Percentiles rank a stretch among this genome's conserved stretches.
Conservation (phyloP, 23 tunicate genomes). For the Trididemnum nubilum region DNA sequence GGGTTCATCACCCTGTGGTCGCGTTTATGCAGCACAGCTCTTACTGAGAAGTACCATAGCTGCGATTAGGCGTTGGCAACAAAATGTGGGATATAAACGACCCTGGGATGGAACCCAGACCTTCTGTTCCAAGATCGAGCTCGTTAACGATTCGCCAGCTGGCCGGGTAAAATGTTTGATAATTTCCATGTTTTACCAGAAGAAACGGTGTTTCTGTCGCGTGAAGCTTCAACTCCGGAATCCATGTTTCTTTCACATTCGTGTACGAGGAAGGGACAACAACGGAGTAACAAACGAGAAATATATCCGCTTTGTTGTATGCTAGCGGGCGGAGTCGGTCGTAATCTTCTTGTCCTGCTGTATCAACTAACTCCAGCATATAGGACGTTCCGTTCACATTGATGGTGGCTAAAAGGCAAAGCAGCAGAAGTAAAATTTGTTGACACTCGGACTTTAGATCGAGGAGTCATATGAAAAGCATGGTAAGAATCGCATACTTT, state of each 20-base stretch:
- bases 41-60: no score
- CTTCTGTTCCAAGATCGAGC: background rate
- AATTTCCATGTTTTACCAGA: constrained; percentile 70
- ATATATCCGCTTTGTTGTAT: constrained; percentile 94
- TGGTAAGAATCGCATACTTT: no score
- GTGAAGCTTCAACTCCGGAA: constrained; percentile 75
- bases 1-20: no score
- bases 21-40: no score
- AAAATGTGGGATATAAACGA: no score
- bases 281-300: constrained; percentile 90
- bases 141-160: background rate
- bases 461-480: no score
- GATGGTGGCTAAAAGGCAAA: constrained; percentile 67
- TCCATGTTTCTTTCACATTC: constrained; percentile 94
- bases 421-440: no score
- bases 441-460: no score
- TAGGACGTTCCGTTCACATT: constrained; percentile 83
- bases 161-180: background rate
- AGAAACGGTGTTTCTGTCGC: constrained; percentile 74
- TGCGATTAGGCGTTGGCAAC: no score
- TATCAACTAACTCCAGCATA: constrained; percentile 82
- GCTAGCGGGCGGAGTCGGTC: constrained; percentile 89
- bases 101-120: no score
- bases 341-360: constrained; percentile 97
- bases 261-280: constrained; percentile 93